These are phyloP conservation scores for Indicator maculatus DNA, from an alignment of 2,113 vertebrate genomes.

Conservation along the genomic window DNA sequence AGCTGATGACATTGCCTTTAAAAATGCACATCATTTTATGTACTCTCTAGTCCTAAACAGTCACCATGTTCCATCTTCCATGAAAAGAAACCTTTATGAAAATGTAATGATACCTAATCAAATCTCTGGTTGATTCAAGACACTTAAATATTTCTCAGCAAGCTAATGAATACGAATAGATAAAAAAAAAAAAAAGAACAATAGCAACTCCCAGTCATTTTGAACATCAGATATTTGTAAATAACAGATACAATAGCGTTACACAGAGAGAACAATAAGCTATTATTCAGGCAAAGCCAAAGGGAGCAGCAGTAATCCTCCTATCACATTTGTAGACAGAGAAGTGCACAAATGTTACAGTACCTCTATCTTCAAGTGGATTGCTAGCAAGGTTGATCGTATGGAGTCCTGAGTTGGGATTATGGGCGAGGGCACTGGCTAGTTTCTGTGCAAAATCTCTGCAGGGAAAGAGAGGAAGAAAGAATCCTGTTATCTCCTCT, in stretches of 20 bases:
- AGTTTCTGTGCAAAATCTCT: conserved; percentile 98
- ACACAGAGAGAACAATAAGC: not conserved
- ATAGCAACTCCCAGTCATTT: not conserved
- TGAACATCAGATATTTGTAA: not conserved
- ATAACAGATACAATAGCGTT: not conserved
- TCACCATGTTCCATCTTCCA: not conserved
- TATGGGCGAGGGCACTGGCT: conserved; percentile 87
- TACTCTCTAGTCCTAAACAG: not conserved
- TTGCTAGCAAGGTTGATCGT: conserved; percentile 95
- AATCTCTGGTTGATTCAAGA: not conserved
- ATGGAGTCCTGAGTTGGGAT: conserved; percentile 91
- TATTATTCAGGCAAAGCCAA: not conserved
- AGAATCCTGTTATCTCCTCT: not conserved
- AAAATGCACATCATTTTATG: not conserved
- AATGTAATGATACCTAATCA: not conserved
- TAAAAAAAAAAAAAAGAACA: not conserved
- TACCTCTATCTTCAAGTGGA: conserved; percentile 95
- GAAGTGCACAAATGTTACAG: not conserved
- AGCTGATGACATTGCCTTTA: not conserved
- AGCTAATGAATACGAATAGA: not conserved
- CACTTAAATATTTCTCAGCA: not conserved
- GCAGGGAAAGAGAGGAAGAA: conserved; percentile 18
- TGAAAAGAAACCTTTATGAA: not conserved
- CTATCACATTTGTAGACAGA: not conserved
- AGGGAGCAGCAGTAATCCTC: not conserved